A percentile compares a stretch with the other conserved stretches of the same genome.
phyloP scores from a whole-genome alignment of 2,888 invertebrate species.

The Ceraclea dissimilis region DNA sequence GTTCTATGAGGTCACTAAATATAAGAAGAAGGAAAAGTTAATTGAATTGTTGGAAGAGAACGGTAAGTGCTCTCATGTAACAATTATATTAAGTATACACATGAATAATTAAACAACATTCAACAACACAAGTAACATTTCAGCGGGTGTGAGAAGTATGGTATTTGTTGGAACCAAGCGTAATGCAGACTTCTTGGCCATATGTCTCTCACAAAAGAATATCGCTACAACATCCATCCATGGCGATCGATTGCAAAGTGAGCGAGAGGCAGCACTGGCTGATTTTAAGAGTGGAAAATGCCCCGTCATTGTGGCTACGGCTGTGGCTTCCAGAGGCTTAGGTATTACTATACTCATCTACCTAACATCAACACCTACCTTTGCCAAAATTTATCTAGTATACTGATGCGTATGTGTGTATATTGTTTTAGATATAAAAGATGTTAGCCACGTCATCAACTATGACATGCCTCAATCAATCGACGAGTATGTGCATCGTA shows the following conservation, averaged over 20 bases:
- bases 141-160: slow-evolving; percentile 48
- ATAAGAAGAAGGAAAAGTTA: slow-evolving; percentile 68
- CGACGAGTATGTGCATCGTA: slow-evolving; percentile 92
- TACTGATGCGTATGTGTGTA: neutral
- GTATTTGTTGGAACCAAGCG: slow-evolving; percentile 90
- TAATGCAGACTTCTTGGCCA: slow-evolving; percentile 84
- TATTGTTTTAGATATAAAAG: slow-evolving; percentile 62
- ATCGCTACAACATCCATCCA: slow-evolving; percentile 95
- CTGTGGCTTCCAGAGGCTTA: slow-evolving; percentile 88
- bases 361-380: too few relatives aligned
- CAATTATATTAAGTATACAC: too few relatives aligned
- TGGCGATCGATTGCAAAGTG: slow-evolving; percentile 92
- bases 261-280: slow-evolving; percentile 89
- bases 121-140: too few relatives aligned
- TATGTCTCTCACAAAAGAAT: slow-evolving; percentile 62
- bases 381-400: too few relatives aligned
- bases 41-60: slow-evolving; percentile 57
- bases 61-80: slow-evolving; percentile 33
- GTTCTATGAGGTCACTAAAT: slow-evolving; percentile 60
- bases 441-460: slow-evolving; percentile 84
- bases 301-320: slow-evolving; percentile 85
- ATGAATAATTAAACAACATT: neutral
- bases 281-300: slow-evolving; percentile 76
- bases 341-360: slow-evolving; percentile 39
- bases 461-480: slow-evolving; percentile 84